phyloP scores from a whole-genome alignment of 2,888 invertebrate species.

The Xestia ashworthii region DNA sequence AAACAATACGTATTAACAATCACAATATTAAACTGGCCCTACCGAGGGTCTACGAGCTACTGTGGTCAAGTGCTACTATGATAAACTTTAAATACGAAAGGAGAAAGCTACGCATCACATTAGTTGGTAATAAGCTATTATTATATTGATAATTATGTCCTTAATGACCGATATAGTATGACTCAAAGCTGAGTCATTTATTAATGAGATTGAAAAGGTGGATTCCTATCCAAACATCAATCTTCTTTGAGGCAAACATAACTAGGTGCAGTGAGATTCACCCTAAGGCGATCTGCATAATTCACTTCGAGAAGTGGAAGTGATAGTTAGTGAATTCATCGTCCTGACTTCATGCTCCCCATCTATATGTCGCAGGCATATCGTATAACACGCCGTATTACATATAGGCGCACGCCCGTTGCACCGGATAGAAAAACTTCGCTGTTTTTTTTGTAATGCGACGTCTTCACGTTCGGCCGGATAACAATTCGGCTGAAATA shows the following conservation, averaged over 20 bases:
- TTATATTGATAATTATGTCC: constrained; percentile 32
- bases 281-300: neutral
- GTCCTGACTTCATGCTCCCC: too few species aligned
- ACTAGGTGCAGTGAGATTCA: neutral
- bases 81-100: constrained; percentile 48
- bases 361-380: neutral
- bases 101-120: constrained; percentile 53
- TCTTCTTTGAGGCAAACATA: neutral
- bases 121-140: constrained; percentile 36
- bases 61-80: constrained; percentile 41
- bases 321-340: neutral
- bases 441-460: too few species aligned
- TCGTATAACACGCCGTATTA: too few species aligned
- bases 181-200: neutral
- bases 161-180: constrained; percentile 15
- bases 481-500: too few species aligned
- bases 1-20: constrained; percentile 14
- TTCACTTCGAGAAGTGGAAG: neutral
- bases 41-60: constrained; percentile 40
- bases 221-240: too few species aligned
- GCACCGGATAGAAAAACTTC: too few species aligned
- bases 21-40: constrained; percentile 25
- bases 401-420: too few species aligned
- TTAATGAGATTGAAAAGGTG: neutral
- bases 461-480: too few species aligned